Evolutionary conservation across 2,888 invertebrate species (phyloP), one percentile per base, ranked within the genome.

Genomic region (Phanerotoma sp.): DNA sequence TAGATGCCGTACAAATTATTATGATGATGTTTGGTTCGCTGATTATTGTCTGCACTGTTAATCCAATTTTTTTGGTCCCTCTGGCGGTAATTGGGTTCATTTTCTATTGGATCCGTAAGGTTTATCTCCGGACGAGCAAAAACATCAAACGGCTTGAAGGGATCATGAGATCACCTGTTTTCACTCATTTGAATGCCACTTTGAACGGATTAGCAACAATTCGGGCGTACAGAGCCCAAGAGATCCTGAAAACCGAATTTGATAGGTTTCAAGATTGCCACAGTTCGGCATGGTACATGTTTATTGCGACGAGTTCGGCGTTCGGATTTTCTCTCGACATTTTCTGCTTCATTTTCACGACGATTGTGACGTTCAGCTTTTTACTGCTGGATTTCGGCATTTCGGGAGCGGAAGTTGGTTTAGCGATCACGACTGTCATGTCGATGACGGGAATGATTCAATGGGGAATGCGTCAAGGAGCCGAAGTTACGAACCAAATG

Each of bases 391-490:
- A 64, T 21, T 4, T 35, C 44, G 60, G 56, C 3, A 58, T 68
- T 28, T 64, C 64, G 9, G 78, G 79, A 9, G 79, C 79, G 9
- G 66, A 77, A 44, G 79, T 79, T 1, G 80, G 80, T 35, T 66
- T 80, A 22, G 79, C 79, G 1, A 79, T 80, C 37, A 79, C 80
- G 0, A 79, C 79, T 55, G 72, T 78, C 3, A 78, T 80, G 71
- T 72, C 75, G 0, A 68, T 80, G 62, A 78, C 77, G 1, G 79
- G 79, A 15, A 80, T 87, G 79, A 78, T 85, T 2, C 84, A 84
- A 68, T 93, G 91, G 86, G 93, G 93, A 21, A 92, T 96, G 86
- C 81, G 95, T 9, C 95, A 96, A 76, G 92, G 93, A 65, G 92
- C 94, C 0, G 95, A 96, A 74, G 76, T 91, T 7, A 91, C 88